A percentile compares a stretch with the other conserved stretches of the same genome.
phyloP scores from a whole-genome alignment of 2,113 vertebrate species.

The Nyctereutes procyonoides region DNA sequence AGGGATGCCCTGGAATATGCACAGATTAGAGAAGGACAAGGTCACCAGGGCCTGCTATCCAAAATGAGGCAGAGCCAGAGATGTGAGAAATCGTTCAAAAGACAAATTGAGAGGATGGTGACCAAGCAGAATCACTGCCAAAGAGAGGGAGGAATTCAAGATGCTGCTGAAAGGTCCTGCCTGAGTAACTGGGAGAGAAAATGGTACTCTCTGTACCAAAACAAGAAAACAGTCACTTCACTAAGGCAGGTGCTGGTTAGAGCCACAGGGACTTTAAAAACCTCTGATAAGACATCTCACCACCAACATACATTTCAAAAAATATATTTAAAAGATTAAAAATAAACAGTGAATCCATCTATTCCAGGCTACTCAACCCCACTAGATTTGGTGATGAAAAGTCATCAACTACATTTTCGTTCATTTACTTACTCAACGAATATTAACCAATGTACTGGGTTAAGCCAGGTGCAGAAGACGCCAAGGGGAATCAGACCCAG shows the following conservation, averaged over 20 bases:
- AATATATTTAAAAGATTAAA: neutral
- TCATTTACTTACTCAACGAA: neutral
- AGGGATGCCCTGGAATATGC: neutral
- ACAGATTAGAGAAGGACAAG: neutral
- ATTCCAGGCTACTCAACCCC: neutral
- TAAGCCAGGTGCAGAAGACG: neutral
- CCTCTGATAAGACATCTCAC: neutral
- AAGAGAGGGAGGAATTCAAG: neutral
- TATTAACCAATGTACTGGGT: neutral
- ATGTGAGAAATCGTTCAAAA: neutral
- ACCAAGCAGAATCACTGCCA: neutral
- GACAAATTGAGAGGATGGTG: neutral
- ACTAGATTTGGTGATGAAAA: neutral
- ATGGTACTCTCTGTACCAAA: neutral
- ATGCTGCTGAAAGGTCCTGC: neutral
- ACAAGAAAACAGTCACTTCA: neutral
- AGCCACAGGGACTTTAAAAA: neutral
- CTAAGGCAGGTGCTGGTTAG: neutral
- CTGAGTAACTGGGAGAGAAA: neutral
- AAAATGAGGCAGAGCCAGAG: neutral
- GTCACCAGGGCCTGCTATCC: neutral
- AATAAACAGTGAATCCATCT: neutral
- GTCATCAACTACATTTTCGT: neutral
- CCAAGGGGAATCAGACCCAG: neutral
- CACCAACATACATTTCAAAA: constrained; percentile 33